Evolutionary conservation across 2,113 vertebrate genomes (phyloP).

Genomic region (Archocentrus centrarchus): DNA sequence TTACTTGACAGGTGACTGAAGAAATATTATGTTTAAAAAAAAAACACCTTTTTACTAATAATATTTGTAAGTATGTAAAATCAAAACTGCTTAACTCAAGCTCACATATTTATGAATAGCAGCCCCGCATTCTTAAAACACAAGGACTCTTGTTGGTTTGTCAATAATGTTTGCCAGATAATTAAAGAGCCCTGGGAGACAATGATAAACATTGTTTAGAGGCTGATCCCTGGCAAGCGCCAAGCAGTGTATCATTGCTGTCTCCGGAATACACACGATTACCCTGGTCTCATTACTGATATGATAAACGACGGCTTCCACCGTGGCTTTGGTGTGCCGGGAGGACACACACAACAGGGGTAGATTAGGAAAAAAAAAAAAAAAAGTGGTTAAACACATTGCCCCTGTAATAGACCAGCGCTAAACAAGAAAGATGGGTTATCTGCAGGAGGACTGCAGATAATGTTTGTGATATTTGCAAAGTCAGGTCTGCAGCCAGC

Average conservation of each 20-base stretch:
- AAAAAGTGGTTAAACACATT: conserved; percentile 50
- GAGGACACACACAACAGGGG: conserved; percentile 48
- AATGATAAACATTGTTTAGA: conserved; percentile 82
- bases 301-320: conserved; percentile 77
- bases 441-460: conserved; percentile 47
- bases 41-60: not conserved
- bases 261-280: conserved; percentile 80
- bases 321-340: conserved; percentile 61
- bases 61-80: conserved; percentile 7
- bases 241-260: conserved; percentile 77
- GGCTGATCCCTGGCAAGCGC: conserved; percentile 78
- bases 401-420: conserved; percentile 48
- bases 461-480: conserved; percentile 45
- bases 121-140: conserved; percentile 57
- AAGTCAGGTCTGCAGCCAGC: conserved; percentile 40
- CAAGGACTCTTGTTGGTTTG: conserved; percentile 62
- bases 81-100: not conserved
- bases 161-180: conserved; percentile 77
- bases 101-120: conserved; percentile 23
- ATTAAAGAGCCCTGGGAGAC: conserved; percentile 81
- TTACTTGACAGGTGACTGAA: not conserved
- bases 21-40: not conserved
- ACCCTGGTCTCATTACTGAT: conserved; percentile 79
- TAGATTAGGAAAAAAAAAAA: conserved; percentile 26
- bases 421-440: conserved; percentile 45